Evolutionary conservation across 2,888 invertebrate genomes (phyloP).

Genomic region (Eubasilissa splendida): DNA sequence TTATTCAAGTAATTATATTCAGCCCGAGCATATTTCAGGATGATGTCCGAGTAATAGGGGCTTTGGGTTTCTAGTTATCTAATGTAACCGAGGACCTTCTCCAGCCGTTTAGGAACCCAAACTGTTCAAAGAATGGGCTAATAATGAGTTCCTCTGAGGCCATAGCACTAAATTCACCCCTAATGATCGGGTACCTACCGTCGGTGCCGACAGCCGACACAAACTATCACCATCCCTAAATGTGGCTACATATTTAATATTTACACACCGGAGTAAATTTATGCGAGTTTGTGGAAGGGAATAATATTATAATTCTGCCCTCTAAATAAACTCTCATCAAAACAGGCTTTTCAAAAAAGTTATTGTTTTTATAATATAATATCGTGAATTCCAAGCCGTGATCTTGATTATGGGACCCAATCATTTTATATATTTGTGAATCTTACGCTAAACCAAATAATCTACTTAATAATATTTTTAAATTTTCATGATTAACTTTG

Average conservation of each 20-base stretch:
- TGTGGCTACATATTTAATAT: conserved; percentile 23
- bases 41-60: background rate
- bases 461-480: too few relatives aligned
- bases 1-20: conserved; percentile 2
- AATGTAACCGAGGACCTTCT: conserved; percentile 16
- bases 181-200: conserved; percentile 44
- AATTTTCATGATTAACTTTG: too few relatives aligned
- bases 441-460: too few relatives aligned
- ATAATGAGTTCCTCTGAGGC: conserved; percentile 56
- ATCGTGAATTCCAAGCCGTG: too few relatives aligned
- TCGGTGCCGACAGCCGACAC: conserved; percentile 20
- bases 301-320: background rate
- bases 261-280: conserved; percentile 20
- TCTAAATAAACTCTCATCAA: background rate
- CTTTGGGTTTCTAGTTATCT: background rate
- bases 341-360: too few relatives aligned
- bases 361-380: too few relatives aligned
- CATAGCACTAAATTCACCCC: conserved; percentile 53
- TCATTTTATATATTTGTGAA: too few relatives aligned
- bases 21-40: background rate
- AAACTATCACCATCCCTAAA: conserved; percentile 31
- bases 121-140: conserved; percentile 49
- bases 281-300: conserved; percentile 8
- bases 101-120: conserved; percentile 36
- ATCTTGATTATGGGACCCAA: too few relatives aligned